A percentile compares a stretch with the other conserved stretches of the same genome.
Conservation (phyloP, 2,797 vertebrate genomes). For the Macroramphosus scolopax region DNA sequence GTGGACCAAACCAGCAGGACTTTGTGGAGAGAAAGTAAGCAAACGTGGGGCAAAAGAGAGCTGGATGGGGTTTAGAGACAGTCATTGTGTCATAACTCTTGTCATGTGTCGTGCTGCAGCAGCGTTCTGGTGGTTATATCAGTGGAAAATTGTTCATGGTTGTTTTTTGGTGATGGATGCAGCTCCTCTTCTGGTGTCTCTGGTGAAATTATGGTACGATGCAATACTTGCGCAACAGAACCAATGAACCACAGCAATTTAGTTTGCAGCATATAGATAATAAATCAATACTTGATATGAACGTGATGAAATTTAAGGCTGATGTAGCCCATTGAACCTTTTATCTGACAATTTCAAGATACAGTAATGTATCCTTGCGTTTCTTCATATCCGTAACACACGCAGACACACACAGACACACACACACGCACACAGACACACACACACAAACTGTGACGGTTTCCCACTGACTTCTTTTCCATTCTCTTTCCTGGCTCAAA, state of each 20-base stretch:
- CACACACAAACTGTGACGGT: constrained; percentile 3
- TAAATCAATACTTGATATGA: constrained; percentile 21
- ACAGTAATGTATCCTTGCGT: no score
- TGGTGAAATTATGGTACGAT: constrained; percentile 27
- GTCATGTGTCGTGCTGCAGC: constrained; percentile 49
- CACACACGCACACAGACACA: background rate
- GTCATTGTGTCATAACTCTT: constrained; percentile 47
- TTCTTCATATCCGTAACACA: no score
- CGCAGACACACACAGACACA: background rate
- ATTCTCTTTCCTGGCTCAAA: constrained; percentile 56
- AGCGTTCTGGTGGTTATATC: constrained; percentile 58
- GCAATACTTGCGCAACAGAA: constrained; percentile 9
- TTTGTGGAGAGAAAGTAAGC: constrained; percentile 27
- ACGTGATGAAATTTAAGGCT: constrained; percentile 6
- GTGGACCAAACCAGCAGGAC: constrained; percentile 41
- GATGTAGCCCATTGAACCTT: constrained; percentile 12
- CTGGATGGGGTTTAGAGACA: constrained; percentile 9
- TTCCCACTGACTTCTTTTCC: constrained; percentile 59
- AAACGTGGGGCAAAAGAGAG: constrained; percentile 23
- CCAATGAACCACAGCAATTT: constrained; percentile 3
- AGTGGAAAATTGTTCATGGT: constrained; percentile 75
- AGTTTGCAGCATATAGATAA: constrained; percentile 5
- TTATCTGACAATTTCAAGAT: no score
- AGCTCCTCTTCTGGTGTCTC: constrained; percentile 17
- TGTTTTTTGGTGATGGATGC: constrained; percentile 50